These are phyloP conservation scores for Hydroisotoma schaefferi DNA, from an alignment of 2,888 invertebrate genomes.

Conservation along the genomic window DNA sequence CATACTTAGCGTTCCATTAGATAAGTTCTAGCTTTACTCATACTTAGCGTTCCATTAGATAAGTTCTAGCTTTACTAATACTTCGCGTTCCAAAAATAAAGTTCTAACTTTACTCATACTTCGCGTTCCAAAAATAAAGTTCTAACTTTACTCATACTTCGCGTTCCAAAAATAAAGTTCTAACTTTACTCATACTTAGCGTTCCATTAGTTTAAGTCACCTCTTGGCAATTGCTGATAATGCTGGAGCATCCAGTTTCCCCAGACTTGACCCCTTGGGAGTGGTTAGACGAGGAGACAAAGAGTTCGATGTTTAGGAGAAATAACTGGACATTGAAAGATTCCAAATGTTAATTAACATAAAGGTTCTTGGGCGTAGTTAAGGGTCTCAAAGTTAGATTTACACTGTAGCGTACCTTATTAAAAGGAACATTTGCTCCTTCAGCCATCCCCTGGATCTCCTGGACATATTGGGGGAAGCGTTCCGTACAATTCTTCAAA, in stretches of 20 bases:
- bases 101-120: neutral
- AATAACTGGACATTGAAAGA: slow-evolving; percentile 62
- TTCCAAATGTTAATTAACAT: neutral
- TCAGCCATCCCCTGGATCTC: slow-evolving; percentile 83
- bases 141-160: neutral
- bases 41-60: neutral
- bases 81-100: neutral
- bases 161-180: neutral
- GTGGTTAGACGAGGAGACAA: slow-evolving; percentile 25
- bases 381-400: neutral
- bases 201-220: neutral
- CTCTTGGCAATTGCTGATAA: slow-evolving; percentile 62
- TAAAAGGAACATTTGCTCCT: slow-evolving; percentile 76
- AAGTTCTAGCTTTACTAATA: neutral
- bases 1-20: neutral
- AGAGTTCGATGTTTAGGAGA: slow-evolving; percentile 71
- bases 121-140: neutral
- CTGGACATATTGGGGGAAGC: slow-evolving; percentile 75
- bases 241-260: slow-evolving; percentile 72
- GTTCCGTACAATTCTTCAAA: slow-evolving; percentile 62
- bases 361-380: neutral
- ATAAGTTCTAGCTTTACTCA: neutral
- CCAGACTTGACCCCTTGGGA: slow-evolving; percentile 42
- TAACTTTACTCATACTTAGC: neutral
- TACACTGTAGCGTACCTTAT: slow-evolving; percentile 67